phyloP scores from a whole-genome alignment of 2,113 vertebrate genomes.

The Barbus barbus region DNA sequence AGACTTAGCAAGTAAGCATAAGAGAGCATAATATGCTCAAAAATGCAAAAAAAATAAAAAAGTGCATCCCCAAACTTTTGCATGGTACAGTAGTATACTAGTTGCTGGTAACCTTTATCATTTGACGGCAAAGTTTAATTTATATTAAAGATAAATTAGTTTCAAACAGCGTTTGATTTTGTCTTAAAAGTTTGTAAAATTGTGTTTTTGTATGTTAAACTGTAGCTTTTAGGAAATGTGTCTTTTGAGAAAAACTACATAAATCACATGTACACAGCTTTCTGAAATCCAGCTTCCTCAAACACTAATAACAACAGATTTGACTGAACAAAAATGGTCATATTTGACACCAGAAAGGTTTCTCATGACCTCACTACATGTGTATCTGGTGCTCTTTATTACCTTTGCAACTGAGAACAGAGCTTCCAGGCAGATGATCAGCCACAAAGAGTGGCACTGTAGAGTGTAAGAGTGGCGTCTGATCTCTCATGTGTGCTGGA shows the following conservation, averaged over 20 bases:
- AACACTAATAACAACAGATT: background rate
- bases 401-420: background rate
- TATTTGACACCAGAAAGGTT: background rate
- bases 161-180: background rate
- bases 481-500: conserved; percentile 17
- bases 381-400: background rate
- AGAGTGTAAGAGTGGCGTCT: background rate
- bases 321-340: background rate
- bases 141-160: background rate
- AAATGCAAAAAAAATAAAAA: too few relatives aligned
- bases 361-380: conserved; percentile 2
- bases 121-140: background rate
- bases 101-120: background rate
- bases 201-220: background rate
- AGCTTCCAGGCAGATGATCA: background rate
- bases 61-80: background rate
- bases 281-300: background rate
- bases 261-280: background rate
- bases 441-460: background rate
- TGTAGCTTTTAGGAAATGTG: too few relatives aligned
- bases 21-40: too few relatives aligned
- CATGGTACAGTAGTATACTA: background rate
- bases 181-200: background rate
- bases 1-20: background rate
- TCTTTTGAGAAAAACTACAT: background rate